Percentiles rank a stretch among this genome's conserved stretches.
phyloP scores from a whole-genome alignment of 2,113 vertebrate genomes.

The Cichladusa arquata region DNA sequence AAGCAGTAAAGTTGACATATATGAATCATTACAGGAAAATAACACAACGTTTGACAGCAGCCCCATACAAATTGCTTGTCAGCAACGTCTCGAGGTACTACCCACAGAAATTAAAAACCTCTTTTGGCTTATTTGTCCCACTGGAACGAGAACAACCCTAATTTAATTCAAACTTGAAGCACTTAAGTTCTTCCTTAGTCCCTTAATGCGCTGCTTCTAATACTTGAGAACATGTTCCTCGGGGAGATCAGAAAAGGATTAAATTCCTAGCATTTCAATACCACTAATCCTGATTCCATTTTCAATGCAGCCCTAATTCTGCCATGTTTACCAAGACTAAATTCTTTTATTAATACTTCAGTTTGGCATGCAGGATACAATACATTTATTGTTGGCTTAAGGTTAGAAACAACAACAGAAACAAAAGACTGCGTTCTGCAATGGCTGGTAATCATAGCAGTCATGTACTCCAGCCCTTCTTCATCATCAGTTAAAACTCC shows the following conservation, averaged over 20 bases:
- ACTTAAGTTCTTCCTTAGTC: background rate
- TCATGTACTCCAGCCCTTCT: background rate
- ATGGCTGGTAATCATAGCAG: background rate
- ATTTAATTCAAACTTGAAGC: background rate
- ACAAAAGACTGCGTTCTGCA: background rate
- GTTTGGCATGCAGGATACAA: background rate
- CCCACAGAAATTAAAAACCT: background rate
- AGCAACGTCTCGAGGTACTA: background rate
- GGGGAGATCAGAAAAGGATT: background rate
- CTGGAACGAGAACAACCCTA: background rate
- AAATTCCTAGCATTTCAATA: slow-evolving; percentile 20
- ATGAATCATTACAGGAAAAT: background rate
- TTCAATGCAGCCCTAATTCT: slow-evolving; percentile 14
- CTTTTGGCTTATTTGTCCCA: background rate
- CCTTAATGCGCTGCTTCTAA: background rate
- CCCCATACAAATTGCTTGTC: background rate
- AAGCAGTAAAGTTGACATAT: background rate
- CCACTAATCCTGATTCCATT: slow-evolving; percentile 13
- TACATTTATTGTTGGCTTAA: slow-evolving; percentile 1
- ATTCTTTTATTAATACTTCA: background rate
- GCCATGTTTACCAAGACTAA: background rate
- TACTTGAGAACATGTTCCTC: background rate
- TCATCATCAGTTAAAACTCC: background rate
- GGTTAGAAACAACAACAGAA: background rate
- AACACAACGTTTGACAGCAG: background rate